Percentiles rank a stretch among this genome's conserved stretches.
Conservation (phyloP, 1,140 invertebrate species). For the Homarus americanus region DNA sequence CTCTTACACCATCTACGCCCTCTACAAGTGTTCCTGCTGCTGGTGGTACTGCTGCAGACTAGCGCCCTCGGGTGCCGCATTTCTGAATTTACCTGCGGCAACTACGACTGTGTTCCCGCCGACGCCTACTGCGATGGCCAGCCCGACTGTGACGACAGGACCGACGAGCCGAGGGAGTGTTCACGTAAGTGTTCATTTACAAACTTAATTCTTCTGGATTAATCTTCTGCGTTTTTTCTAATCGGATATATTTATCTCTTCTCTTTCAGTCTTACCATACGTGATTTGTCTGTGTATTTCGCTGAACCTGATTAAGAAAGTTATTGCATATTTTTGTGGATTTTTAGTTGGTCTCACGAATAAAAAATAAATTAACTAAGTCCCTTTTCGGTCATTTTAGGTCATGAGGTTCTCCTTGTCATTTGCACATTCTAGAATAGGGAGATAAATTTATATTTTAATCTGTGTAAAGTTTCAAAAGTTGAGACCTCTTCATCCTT, state of each 20-base stretch:
- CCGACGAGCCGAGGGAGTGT: slow-evolving; percentile 90
- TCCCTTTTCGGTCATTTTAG: no score
- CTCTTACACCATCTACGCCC: slow-evolving; percentile 1
- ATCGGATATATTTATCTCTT: neutral
- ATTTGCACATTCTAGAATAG: no score
- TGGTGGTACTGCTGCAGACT: slow-evolving; percentile 46
- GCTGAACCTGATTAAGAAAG: neutral
- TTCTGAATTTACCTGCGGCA: slow-evolving; percentile 88
- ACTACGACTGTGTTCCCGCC: slow-evolving; percentile 87
- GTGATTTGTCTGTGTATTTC: neutral
- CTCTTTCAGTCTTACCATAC: neutral
- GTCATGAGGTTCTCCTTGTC: no score
- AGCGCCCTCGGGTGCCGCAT: slow-evolving; percentile 81
- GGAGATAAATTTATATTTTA: no score
- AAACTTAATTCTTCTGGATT: no score
- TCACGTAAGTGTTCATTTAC: slow-evolving; percentile 78
- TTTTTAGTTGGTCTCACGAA: no score
- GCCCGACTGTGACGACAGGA: slow-evolving; percentile 91
- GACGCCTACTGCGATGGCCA: slow-evolving; percentile 90
- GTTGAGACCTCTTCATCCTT: no score
- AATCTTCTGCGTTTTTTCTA: neutral
- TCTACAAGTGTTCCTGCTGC: slow-evolving; percentile 39
- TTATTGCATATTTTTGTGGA: neutral
- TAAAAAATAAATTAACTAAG: no score
- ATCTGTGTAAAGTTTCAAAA: no score